Percentiles rank a stretch among this genome's conserved stretches.
Conservation (phyloP, 2,888 invertebrate genomes). For the Chrysotoxum bicinctum region DNA sequence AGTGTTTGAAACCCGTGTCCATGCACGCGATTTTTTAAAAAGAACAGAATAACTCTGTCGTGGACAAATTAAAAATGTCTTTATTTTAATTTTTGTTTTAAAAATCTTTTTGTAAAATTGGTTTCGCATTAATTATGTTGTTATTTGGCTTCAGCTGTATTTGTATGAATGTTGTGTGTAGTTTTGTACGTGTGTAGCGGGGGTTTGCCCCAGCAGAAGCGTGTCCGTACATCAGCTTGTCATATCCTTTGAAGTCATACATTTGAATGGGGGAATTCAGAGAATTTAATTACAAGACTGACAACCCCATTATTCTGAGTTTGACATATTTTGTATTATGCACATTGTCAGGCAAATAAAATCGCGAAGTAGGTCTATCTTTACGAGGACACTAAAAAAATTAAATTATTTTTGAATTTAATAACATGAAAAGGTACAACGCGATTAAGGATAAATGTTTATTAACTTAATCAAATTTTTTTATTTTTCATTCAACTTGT, state of each 20-base stretch:
- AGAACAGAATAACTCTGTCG: constrained; percentile 45
- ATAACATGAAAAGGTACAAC: neutral
- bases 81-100: constrained; percentile 67
- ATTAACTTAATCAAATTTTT: too few relatives aligned
- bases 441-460: neutral
- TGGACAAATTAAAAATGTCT: constrained; percentile 71
- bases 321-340: constrained; percentile 31
- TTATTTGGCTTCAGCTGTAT: constrained; percentile 44
- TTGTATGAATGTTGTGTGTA: neutral
- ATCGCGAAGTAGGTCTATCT: constrained; percentile 11
- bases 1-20: constrained; percentile 60
- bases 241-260: constrained; percentile 68
- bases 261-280: constrained; percentile 43
- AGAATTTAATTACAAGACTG: constrained; percentile 70
- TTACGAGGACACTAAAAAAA: constrained; percentile 1
- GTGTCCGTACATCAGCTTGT: constrained; percentile 26
- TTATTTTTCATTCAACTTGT: too few relatives aligned
- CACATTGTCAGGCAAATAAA: constrained; percentile 22
- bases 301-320: constrained; percentile 59
- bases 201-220: neutral
- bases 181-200: neutral
- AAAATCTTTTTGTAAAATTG: constrained; percentile 61
- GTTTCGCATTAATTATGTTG: constrained; percentile 72
- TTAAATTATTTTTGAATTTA: neutral
- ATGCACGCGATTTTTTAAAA: constrained; percentile 56